Evolutionary conservation across 2,888 invertebrate species (phyloP), one percentile per base, ranked within the genome.

Genomic region (Ypsolopha scabrella): DNA sequence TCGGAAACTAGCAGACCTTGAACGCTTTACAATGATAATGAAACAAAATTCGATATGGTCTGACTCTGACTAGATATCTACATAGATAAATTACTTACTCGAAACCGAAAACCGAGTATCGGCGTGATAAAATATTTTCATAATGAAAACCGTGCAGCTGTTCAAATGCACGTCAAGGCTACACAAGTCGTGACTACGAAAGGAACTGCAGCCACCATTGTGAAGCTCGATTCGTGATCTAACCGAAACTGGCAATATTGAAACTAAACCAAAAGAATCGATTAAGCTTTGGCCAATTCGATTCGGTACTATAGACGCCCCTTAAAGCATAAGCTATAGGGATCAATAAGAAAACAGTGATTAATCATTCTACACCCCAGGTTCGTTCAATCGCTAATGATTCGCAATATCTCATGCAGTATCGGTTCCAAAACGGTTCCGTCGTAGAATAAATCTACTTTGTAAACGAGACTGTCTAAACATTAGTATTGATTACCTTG

Each of bases 101-200:
- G 24, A 24, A 24, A 24, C 24, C 4, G 24, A 24, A 24, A 24
- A 24, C 24, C 2, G 24, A 24, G 24, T 24, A 4, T 24, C 24
- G 24, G 24, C 24, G 24, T 4, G 24, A 24, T 24, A 24, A 24
- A 24, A 24, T 24, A 24, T 24, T 24, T 24, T 24, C 24, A 3
- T 24, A 24, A 44, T 51, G 39, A 47, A 51, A 41, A 47, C 54
- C 55, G 58, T 57, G 66, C 75, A 75, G 75, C 75, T 77, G 76
- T 63, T 65, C 66, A 74, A 76, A 75, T 67, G 65, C 63, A 57
- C 62, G 59, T 61, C 70, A 75, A 73, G 76, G 75, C 64, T 52
- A 48, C 47, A 48, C 41, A 37, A 34, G 47, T 48, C 48, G 48
- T 48, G 51, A 51, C 46, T 37, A 11, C 37, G 33, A 14, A 11